phyloP scores from a whole-genome alignment of 2,888 invertebrate species.

The Invenusta paracnida region DNA sequence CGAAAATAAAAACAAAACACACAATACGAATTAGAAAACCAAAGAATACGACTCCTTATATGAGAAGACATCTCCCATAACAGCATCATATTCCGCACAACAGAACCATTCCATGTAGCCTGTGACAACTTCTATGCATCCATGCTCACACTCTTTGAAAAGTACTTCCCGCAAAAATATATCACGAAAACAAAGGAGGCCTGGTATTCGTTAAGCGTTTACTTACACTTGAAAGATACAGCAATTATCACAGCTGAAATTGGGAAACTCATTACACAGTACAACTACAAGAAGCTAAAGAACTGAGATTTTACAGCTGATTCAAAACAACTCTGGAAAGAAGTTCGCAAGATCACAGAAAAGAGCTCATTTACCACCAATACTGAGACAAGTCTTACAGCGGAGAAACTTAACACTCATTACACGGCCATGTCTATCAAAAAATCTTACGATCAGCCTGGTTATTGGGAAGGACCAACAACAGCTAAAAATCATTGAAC shows the following conservation, averaged over 20 bases:
- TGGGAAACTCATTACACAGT: not conserved
- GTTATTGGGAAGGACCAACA: not conserved
- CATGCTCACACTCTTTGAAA: not conserved
- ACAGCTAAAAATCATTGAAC: not conserved
- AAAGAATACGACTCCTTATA: not conserved
- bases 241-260: not conserved
- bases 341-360: not conserved
- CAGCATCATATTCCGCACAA: not conserved
- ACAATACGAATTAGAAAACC: not conserved
- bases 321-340: not conserved
- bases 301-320: not conserved
- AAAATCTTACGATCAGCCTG: not conserved
- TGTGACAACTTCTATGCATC: not conserved
- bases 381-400: not conserved
- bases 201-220: not conserved
- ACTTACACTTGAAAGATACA: not conserved
- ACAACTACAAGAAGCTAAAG: not conserved
- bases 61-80: not conserved
- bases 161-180: not conserved
- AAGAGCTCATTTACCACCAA: not conserved
- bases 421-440: not conserved
- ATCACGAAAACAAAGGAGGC: not conserved
- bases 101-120: not conserved
- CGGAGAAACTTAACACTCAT: not conserved
- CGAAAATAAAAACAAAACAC: too few relatives aligned